Evolutionary conservation across 2,113 vertebrate species (phyloP).

Genomic region (Austrofundulus limnaeus): DNA sequence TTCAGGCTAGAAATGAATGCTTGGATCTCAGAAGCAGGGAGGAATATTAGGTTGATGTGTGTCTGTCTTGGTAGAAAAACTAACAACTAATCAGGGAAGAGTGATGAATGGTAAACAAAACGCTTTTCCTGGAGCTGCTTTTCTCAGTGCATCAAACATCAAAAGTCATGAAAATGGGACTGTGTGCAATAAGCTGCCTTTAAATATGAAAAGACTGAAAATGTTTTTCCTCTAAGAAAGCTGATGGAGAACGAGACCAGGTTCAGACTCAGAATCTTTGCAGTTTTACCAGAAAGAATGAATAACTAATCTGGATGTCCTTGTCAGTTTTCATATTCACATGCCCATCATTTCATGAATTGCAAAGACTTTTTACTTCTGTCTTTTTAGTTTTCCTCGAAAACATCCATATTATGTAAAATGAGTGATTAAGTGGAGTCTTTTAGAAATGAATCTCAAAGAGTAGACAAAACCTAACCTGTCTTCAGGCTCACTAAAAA

Average conservation of each 20-base stretch:
- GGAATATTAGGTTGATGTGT: not conserved
- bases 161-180: conserved; percentile 8
- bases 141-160: not conserved
- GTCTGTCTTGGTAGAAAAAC: not conserved
- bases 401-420: not conserved
- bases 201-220: conserved; percentile 2
- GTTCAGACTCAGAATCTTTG: not conserved
- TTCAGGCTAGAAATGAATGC: conserved; percentile 14
- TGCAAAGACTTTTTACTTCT: not conserved
- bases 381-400: not conserved
- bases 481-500: too few species aligned
- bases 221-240: not conserved
- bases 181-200: not conserved
- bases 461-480: not conserved
- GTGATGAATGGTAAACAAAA: conserved; percentile 10
- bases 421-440: not conserved
- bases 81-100: conserved; percentile 3
- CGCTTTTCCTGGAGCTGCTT: not conserved
- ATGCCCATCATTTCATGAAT: not conserved
- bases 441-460: not conserved
- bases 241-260: not conserved
- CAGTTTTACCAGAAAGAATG: not conserved
- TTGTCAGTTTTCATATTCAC: conserved; percentile 1
- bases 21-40: not conserved
- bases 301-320: not conserved